Evolutionary conservation across 1,140 invertebrate genomes (phyloP).

Genomic region (Heterodera carotae): DNA sequence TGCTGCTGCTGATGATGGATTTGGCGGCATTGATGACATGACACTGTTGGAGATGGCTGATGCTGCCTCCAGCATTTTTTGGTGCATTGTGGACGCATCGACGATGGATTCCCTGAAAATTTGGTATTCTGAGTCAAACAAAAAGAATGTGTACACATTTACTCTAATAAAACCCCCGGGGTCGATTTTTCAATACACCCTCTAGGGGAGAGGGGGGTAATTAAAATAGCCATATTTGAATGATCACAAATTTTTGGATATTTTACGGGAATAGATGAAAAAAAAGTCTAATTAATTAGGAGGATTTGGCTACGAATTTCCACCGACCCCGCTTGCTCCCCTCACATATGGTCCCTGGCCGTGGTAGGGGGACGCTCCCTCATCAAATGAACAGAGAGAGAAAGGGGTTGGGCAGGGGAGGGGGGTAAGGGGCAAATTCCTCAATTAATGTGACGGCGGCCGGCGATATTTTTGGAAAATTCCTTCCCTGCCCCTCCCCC

Average conservation of each 20-base stretch:
- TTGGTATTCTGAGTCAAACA: background rate
- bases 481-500: background rate
- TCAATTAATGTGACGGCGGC: background rate
- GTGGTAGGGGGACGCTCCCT: background rate
- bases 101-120: background rate
- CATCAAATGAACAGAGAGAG: background rate
- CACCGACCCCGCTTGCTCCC: too few species aligned
- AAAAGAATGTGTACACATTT: background rate
- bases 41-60: background rate
- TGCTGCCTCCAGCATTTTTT: background rate
- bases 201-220: too few species aligned
- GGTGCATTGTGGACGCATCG: background rate
- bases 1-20: background rate
- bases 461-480: background rate
- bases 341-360: too few species aligned
- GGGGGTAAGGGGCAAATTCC: background rate
- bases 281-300: too few species aligned
- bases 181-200: background rate
- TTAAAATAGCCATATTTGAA: too few species aligned
- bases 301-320: too few species aligned
- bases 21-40: background rate
- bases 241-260: too few species aligned
- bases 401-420: background rate
- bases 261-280: too few species aligned
- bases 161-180: too few species aligned